Percentiles rank a stretch among this genome's conserved stretches.
Conservation (phyloP, 2,113 vertebrate species). For the Setophaga kirtlandii region DNA sequence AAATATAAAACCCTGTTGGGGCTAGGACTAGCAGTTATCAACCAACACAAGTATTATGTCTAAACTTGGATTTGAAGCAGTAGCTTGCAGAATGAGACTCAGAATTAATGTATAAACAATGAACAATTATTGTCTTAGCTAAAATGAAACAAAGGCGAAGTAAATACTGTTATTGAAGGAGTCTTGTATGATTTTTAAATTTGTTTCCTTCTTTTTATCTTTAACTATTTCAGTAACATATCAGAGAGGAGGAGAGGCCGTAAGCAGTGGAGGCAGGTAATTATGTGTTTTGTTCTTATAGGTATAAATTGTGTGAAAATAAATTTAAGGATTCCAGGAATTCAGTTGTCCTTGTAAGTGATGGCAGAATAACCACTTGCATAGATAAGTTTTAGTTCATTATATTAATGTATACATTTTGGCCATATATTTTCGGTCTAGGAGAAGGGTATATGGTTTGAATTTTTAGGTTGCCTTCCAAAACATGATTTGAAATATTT, state of each 20-base stretch:
- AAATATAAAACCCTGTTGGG: neutral
- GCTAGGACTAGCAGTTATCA: neutral
- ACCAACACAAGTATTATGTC: neutral
- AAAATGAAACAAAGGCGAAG: neutral
- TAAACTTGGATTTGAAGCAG: neutral
- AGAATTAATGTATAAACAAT: neutral
- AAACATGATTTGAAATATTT: neutral
- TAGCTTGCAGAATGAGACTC: neutral
- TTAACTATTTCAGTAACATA: slow-evolving; percentile 88
- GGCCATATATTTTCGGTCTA: neutral
- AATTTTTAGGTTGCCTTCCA: neutral
- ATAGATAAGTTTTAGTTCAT: neutral
- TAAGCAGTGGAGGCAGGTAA: slow-evolving; percentile 98
- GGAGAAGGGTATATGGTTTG: neutral
- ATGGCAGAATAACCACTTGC: neutral
- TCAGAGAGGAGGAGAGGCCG: slow-evolving; percentile 96
- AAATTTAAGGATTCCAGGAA: neutral
- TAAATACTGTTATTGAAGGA: neutral
- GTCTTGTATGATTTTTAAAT: slow-evolving; percentile 27
- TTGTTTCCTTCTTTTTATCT: slow-evolving; percentile 34
- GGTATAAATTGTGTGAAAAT: neutral
- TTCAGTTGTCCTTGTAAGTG: neutral
- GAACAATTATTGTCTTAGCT: neutral
- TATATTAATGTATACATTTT: neutral
- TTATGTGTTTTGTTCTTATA: slow-evolving; percentile 57